These are phyloP conservation scores for Drosophila mojavensis DNA, from an alignment of 1,140 invertebrate genomes.

Conservation along the genomic window DNA sequence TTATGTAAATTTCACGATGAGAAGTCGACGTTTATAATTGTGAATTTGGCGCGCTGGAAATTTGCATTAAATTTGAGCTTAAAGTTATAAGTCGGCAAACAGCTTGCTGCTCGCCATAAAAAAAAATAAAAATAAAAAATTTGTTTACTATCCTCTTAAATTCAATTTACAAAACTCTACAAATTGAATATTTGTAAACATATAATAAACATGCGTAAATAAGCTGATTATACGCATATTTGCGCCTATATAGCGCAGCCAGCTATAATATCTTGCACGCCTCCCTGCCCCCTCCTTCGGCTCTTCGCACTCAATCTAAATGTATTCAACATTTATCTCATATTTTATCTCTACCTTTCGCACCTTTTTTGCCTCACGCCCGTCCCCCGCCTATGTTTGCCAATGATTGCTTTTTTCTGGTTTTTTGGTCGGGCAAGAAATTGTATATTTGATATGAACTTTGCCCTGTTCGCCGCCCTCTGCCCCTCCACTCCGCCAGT, in stretches of 20 bases:
- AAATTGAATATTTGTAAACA: constrained; percentile 61
- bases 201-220: constrained; percentile 76
- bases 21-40: constrained; percentile 58
- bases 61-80: constrained; percentile 35
- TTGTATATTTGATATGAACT: constrained; percentile 64
- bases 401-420: constrained; percentile 74
- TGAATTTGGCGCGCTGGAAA: constrained; percentile 39
- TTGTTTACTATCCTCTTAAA: constrained; percentile 44
- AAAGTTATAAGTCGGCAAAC: neutral
- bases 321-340: constrained; percentile 73
- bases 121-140: neutral
- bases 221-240: constrained; percentile 82
- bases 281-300: neutral
- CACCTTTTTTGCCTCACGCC: constrained; percentile 7
- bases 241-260: constrained; percentile 61
- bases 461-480: constrained; percentile 1
- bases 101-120: too few species aligned
- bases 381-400: neutral
- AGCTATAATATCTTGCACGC: constrained; percentile 41
- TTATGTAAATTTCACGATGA: constrained; percentile 63
- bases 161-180: constrained; percentile 35
- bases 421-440: constrained; percentile 41
- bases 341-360: constrained; percentile 55
- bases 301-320: constrained; percentile 35
- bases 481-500: constrained; percentile 27